Evolutionary conservation across 2,797 vertebrate species (phyloP).

Genomic region (Basileuterus tristriatus): DNA sequence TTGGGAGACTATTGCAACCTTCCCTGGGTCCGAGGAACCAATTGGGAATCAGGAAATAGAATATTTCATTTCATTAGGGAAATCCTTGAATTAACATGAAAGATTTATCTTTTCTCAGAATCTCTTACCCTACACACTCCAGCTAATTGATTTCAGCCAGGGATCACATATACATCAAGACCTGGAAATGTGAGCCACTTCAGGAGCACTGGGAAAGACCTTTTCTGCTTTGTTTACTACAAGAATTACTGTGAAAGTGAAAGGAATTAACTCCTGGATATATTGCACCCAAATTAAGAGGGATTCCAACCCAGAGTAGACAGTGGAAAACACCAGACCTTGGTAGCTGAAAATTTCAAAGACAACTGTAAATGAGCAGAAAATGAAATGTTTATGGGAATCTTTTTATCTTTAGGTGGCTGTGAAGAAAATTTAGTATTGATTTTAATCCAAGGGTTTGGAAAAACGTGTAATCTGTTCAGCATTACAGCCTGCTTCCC

Average conservation of each 20-base stretch:
- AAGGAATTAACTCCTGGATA: not conserved
- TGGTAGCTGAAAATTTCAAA: not conserved
- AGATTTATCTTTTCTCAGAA: not conserved
- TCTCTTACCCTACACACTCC: not conserved
- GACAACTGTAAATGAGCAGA: not conserved
- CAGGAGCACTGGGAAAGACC: not conserved
- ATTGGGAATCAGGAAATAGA: not conserved
- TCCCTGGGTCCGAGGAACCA: fast-evolving
- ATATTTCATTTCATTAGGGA: not conserved
- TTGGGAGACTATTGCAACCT: not conserved
- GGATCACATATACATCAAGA: fast-evolving
- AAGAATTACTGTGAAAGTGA: not conserved
- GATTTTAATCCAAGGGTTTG: not conserved
- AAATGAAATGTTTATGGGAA: not conserved
- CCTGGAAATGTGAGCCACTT: not conserved
- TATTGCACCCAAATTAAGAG: not conserved
- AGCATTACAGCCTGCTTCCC: not conserved
- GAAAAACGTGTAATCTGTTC: not conserved
- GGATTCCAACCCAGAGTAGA: fast-evolving
- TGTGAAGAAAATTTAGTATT: not conserved
- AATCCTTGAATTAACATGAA: not conserved
- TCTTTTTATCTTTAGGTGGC: not conserved
- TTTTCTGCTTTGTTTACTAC: not conserved
- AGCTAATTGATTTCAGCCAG: not conserved
- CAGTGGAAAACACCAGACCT: not conserved